Percentiles rank a stretch among this genome's conserved stretches.
Conservation (phyloP, 2,888 invertebrate species). For the Myopa testacea region DNA sequence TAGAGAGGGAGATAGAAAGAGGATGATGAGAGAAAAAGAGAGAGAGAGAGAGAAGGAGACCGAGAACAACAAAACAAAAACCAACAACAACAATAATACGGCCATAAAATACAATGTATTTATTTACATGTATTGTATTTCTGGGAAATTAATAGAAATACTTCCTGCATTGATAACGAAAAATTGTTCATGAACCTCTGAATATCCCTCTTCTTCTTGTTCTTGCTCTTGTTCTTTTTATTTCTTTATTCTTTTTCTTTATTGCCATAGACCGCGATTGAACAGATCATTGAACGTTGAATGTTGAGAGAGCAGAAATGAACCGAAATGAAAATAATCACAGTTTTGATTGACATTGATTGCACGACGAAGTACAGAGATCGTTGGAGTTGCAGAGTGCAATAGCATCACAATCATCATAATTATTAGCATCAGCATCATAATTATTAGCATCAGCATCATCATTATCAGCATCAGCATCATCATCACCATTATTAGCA, state of each 20-base stretch:
- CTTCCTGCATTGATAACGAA: conserved; percentile 11
- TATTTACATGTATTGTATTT: no score
- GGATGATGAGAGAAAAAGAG: background rate
- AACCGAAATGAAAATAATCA: background rate
- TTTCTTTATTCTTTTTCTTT: background rate
- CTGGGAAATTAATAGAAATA: background rate
- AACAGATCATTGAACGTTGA: conserved; percentile 15
- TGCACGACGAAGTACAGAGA: conserved; percentile 2
- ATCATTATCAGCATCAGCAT: background rate
- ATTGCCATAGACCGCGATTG: background rate
- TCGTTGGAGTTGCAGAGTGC: no score
- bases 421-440: background rate
- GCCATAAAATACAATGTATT: background rate
- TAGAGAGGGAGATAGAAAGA: background rate
- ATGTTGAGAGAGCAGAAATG: background rate
- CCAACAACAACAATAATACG: background rate
- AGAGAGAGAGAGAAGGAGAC: background rate
- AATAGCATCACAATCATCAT: background rate
- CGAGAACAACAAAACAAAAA: background rate
- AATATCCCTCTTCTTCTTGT: no score
- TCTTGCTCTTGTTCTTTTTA: no score
- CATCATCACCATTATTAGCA: background rate
- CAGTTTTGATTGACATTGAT: conserved; percentile 26
- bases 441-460: background rate
- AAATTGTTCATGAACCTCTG: background rate